Evolutionary conservation across 2,888 invertebrate genomes (phyloP).

Genomic region (Morpho achilles): DNA sequence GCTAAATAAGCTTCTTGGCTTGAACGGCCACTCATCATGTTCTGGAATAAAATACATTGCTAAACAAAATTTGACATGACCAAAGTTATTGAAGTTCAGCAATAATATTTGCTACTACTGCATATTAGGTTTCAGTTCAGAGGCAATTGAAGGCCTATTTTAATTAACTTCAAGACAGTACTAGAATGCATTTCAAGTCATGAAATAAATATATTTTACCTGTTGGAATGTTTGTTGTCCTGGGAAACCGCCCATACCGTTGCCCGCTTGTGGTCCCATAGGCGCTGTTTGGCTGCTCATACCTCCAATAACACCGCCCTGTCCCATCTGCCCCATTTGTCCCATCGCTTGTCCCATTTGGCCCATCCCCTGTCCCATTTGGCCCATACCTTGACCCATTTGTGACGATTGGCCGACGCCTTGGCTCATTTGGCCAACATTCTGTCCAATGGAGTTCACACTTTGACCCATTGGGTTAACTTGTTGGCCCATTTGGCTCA

Average conservation of each 20-base stretch:
- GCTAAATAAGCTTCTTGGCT: constrained; percentile 79
- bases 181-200: not conserved
- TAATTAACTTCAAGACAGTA: no score
- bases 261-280: constrained; percentile 73
- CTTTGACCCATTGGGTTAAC: constrained; percentile 71
- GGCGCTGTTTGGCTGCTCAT: constrained; percentile 73
- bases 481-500: constrained; percentile 73
- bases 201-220: constrained; percentile 37
- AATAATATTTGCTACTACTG: no score
- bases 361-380: constrained; percentile 72
- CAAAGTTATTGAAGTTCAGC: no score
- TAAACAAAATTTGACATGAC: no score
- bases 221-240: constrained; percentile 76
- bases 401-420: constrained; percentile 65
- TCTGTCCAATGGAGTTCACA: constrained; percentile 66
- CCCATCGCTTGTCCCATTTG: constrained; percentile 73
- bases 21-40: constrained; percentile 80
- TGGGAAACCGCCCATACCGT: constrained; percentile 73
- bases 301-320: constrained; percentile 64
- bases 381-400: constrained; percentile 67
- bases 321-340: constrained; percentile 73
- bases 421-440: constrained; percentile 72
- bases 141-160: no score
- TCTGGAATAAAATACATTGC: constrained; percentile 58
- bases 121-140: no score